A percentile compares a stretch with the other conserved stretches of the same genome.
Evolutionary conservation across 2,888 invertebrate species (phyloP).

Genomic region (Acanthosepion lycidas): DNA sequence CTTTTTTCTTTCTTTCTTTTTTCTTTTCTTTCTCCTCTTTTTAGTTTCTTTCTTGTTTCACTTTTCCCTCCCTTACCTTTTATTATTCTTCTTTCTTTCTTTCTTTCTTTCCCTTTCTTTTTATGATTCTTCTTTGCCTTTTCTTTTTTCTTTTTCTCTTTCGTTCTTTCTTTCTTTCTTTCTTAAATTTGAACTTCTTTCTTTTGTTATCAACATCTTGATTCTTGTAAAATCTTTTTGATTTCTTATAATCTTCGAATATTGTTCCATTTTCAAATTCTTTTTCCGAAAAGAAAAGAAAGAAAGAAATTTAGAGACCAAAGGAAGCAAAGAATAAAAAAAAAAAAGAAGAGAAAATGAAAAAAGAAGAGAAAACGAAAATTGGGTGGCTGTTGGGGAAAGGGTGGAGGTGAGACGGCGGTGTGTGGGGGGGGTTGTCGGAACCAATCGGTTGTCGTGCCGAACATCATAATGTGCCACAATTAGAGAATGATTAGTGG

Average conservation of each 20-base stretch:
- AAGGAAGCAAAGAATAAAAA: no score
- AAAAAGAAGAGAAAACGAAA: not conserved
- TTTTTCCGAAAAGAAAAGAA: not conserved
- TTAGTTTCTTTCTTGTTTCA: not conserved
- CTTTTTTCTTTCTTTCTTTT: no score
- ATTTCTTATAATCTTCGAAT: no score
- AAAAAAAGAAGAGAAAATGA: not conserved
- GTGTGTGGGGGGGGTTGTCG: no score
- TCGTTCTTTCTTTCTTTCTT: not conserved
- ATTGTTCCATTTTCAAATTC: no score
- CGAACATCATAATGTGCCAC: conserved; percentile 16
- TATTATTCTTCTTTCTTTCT: not conserved
- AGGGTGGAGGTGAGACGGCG: not conserved
- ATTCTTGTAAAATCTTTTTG: no score
- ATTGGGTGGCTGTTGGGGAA: not conserved
- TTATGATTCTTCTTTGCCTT: not conserved
- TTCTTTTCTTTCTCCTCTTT: not conserved
- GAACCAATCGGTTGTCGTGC: conserved; percentile 1
- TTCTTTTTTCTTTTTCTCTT: not conserved
- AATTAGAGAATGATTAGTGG: not conserved
- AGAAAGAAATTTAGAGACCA: not conserved
- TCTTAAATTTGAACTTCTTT: no score
- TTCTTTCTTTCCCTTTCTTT: not conserved
- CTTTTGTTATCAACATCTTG: no score
- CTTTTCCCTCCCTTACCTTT: not conserved